Evolutionary conservation across 2,888 invertebrate genomes (phyloP), one percentile per base, ranked within the genome.

Genomic region (Atethmia centrago): DNA sequence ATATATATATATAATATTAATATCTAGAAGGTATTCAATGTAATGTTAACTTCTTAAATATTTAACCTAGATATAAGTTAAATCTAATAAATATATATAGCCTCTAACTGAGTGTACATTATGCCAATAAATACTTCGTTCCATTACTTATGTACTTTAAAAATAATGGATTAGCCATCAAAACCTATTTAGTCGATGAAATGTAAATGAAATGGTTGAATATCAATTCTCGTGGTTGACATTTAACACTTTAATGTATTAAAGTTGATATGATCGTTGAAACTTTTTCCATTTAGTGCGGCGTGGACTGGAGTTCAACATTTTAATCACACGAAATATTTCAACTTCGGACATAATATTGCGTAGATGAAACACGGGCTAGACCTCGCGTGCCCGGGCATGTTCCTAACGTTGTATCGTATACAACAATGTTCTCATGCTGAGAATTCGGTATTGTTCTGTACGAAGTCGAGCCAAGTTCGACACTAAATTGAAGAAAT

Each of bases 401-500:
- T 70, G 67, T 64, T 31, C 66, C 31, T n/a, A 66, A 70, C 69
- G 65, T 47, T 66, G 47, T 77, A 71, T 58, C 63, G 64, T 77
- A 67, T 69, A 63, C 75, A 79, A 82, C 63, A 49, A 59, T 45
- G 64, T 55, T 76, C 51, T 56, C 42, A 47, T 69, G 45, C 64
- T 63, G 70, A 68, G 70, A 77, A 77, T 74, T 85, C 66, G 25
- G 59, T 70, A 80, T 66, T 77, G 69, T 65, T 56, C 36, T 59
- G 61, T 55, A 56, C 65, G 66, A 71, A 71, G 56, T 71, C 40
- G 66, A 70, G 65, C 56, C 58, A 85, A 85, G 85, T 83, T 83
- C 74, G 72, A 79, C 66, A 73, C 36, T 85, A 83, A 83, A 85
- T 83, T 85, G 83, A 83, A 85, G 77, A 77, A 81, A 83, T 78